Evolutionary conservation across 2,888 invertebrate genomes (phyloP), one percentile per base, ranked within the genome.

Genomic region (Ennomos quercinarius): DNA sequence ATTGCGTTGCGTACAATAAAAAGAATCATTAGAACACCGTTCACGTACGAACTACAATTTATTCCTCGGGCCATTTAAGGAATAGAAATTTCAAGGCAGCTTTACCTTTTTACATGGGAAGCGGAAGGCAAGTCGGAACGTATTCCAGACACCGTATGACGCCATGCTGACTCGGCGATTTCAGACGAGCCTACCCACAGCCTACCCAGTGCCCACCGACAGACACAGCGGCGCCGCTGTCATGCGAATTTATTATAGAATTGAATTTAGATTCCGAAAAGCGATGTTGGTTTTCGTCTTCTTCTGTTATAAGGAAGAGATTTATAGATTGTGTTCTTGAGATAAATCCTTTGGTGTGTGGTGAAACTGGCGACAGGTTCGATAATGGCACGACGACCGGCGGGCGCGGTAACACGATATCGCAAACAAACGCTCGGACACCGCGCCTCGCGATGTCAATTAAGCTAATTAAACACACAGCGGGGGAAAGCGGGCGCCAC

Each of bases 401-500:
- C 76, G 73, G 73, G 74, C 74, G 72, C 74, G 72, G 91, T 87
- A 91, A 91, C 78, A 81, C 80, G 89, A 91, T 90, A 91, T 82
- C 73, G 82, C 89, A 91, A 91, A 91, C 90, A 92, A 91, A 87
- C 86, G 89, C 82, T 88, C 83, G 91, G 90, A 90, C 91, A 89
- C 84, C 89, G 84, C 89, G 85, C 89, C 91, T 89, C 88, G 86
- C 86, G 84, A 88, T 89, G 91, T 91, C 91, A 91, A 92, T 92
- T 91, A 91, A 86, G 90, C 90, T 92, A 91, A 92, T 92, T 91
- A 91, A 91, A 91, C 91, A 91, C 83, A 85, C 80, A 81, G 82
- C 70, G 83, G 84, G 89, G 85, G 84, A 83, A 79, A 82, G 78
- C 73, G 80, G 80, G 72, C 80, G 74, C 70, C 75, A 71, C 68